Evolutionary conservation across 2,888 invertebrate genomes (phyloP).

Genomic region (Lithophane semibrunnea): DNA sequence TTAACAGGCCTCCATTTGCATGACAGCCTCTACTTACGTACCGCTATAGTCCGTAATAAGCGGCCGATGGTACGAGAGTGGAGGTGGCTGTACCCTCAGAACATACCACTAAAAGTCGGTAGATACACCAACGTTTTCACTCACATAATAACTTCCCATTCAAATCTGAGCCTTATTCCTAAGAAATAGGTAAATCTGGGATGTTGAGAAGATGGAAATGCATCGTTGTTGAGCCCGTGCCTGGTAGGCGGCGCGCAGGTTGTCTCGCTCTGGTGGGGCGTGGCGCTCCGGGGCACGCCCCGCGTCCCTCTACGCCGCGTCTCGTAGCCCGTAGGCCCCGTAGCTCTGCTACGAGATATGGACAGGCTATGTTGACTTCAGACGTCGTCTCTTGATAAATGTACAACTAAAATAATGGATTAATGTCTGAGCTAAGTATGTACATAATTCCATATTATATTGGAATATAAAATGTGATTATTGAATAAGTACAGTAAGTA

Average conservation of each 20-base stretch:
- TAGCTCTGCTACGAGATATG: constrained; percentile 67
- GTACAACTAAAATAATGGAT: constrained; percentile 49
- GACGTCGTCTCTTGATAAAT: constrained; percentile 50
- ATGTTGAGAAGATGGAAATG: constrained; percentile 68
- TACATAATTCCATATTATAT: constrained; percentile 7
- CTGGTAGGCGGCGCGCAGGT: constrained; percentile 82
- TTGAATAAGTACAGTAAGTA: neutral
- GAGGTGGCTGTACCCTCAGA: constrained; percentile 76
- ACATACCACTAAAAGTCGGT: constrained; percentile 68
- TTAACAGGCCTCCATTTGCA: constrained; percentile 90
- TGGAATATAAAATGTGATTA: neutral
- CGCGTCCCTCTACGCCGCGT: constrained; percentile 67
- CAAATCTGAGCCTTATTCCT: constrained; percentile 73
- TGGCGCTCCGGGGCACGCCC: constrained; percentile 83
- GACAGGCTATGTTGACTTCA: constrained; percentile 65
- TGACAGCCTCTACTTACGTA: constrained; percentile 85
- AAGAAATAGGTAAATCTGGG: constrained; percentile 54
- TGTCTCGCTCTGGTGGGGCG: constrained; percentile 86
- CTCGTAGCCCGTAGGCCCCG: constrained; percentile 70
- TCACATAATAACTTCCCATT: constrained; percentile 20
- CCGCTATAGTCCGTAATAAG: constrained; percentile 82
- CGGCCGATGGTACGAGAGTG: constrained; percentile 74
- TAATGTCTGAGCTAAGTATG: constrained; percentile 14
- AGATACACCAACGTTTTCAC: constrained; percentile 42
- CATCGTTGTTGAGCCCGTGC: constrained; percentile 71